Percentiles rank a stretch among this genome's conserved stretches.
These are phyloP conservation scores for Balaeniceps rex DNA, from an alignment of 2,113 vertebrate genomes.

Conservation along the genomic window DNA sequence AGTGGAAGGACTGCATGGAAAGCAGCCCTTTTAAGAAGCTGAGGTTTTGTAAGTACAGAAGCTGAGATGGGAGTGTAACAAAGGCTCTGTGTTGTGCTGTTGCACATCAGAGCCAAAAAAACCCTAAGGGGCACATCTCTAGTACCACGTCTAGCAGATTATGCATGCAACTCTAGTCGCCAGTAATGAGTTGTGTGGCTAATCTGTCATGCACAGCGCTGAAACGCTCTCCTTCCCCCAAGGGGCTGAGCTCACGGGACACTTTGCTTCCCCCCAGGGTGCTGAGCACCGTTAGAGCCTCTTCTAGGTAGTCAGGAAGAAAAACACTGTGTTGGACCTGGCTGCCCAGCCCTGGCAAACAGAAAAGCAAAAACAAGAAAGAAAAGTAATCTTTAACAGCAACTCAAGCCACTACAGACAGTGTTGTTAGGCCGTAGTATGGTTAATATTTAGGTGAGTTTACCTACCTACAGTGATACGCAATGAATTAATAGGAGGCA, in stretches of 20 bases:
- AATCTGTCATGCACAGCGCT: slow-evolving; percentile 29
- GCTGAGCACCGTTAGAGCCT: neutral
- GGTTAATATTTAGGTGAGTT: neutral
- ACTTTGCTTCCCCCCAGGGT: neutral
- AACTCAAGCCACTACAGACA: neutral
- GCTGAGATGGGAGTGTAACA: slow-evolving; percentile 41
- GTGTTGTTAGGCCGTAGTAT: neutral
- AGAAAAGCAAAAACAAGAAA: neutral
- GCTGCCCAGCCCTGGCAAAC: neutral
- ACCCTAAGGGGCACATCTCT: slow-evolving; percentile 42
- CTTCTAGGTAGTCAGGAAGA: neutral
- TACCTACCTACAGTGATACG: neutral
- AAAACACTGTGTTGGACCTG: neutral
- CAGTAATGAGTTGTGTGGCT: slow-evolving; percentile 46
- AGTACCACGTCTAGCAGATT: slow-evolving; percentile 55
- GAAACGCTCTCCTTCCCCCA: neutral
- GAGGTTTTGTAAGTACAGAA: slow-evolving; percentile 32
- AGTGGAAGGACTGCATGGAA: slow-evolving; percentile 7
- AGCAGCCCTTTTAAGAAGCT: slow-evolving; percentile 27
- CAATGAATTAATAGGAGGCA: neutral
- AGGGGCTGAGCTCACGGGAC: neutral
- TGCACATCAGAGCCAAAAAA: slow-evolving; percentile 50
- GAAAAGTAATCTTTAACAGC: neutral
- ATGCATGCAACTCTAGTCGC: slow-evolving; percentile 47
- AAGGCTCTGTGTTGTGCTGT: slow-evolving; percentile 51